Conservation (phyloP, 92 coral and sea anemone genomes). For the Galaxea fascicularis region DNA sequence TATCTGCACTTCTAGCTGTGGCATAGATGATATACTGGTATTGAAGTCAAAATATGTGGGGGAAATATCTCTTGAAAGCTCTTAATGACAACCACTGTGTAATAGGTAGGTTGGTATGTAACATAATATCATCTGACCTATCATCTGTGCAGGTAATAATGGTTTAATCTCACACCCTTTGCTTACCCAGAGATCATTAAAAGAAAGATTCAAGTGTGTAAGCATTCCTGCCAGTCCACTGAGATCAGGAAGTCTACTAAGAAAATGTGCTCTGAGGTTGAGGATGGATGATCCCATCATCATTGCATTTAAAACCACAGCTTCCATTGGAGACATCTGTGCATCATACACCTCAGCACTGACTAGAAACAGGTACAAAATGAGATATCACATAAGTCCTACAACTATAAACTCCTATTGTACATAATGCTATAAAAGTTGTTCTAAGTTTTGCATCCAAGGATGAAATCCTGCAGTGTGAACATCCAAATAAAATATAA, state of each 20-base stretch:
- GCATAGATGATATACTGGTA: too few species aligned
- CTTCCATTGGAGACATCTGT: slow-evolving; percentile 89
- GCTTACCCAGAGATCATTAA: slow-evolving; percentile 95
- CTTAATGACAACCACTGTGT: too few species aligned
- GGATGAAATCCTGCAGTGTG: too few species aligned
- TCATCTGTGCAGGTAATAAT: too few species aligned
- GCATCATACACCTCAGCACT: slow-evolving; percentile 66
- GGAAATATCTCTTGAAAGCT: too few species aligned
- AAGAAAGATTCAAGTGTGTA: slow-evolving; percentile 90
- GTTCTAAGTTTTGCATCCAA: too few species aligned
- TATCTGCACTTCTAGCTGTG: too few species aligned
- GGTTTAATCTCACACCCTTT: not conserved
- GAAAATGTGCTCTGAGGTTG: slow-evolving; percentile 90
- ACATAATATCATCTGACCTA: too few species aligned
- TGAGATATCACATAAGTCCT: not conserved
- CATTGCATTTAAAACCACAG: slow-evolving; percentile 85
- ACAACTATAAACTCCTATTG: not conserved
- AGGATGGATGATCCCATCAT: slow-evolving; percentile 76
- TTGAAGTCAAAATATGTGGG: too few species aligned
- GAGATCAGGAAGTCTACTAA: slow-evolving; percentile 78
- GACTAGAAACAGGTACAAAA: slow-evolving; percentile 36
- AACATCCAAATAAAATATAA: too few species aligned
- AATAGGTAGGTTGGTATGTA: too few species aligned
- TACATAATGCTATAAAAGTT: too few species aligned
- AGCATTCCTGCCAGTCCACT: slow-evolving; percentile 73